Percentiles rank a stretch among this genome's conserved stretches.
Conservation (phyloP, 2,113 vertebrate species). For the Cynopterus brachyotis region DNA sequence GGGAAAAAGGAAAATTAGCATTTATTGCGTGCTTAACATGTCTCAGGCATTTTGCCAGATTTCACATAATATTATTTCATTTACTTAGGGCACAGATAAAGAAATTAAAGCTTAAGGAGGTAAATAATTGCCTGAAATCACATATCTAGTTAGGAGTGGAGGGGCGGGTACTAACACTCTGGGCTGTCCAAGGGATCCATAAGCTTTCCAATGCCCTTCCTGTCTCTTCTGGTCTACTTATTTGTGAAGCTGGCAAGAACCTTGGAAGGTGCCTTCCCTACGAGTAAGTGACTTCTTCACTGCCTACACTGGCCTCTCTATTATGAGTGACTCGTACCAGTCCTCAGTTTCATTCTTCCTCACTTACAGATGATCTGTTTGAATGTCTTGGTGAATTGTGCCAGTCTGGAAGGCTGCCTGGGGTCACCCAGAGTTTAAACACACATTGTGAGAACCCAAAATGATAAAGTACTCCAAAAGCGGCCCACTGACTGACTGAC, state of each 20-base stretch:
- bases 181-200: background rate
- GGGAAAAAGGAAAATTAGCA: slow-evolving; percentile 2
- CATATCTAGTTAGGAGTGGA: background rate
- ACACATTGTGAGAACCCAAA: slow-evolving; percentile 53
- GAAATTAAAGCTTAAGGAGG: background rate
- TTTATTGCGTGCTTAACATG: background rate
- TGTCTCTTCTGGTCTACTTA: background rate
- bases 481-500: background rate
- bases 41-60: slow-evolving; percentile 43
- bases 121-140: background rate
- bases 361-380: slow-evolving; percentile 25
- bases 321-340: background rate
- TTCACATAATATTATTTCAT: slow-evolving; percentile 12
- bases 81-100: slow-evolving; percentile 50
- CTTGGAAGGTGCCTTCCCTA: background rate
- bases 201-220: background rate
- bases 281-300: background rate
- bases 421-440: slow-evolving; percentile 67
- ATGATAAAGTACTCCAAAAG: slow-evolving; percentile 29
- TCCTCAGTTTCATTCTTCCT: background rate
- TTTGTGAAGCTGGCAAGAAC: background rate
- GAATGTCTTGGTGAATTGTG: background rate
- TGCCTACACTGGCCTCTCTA: background rate
- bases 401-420: slow-evolving; percentile 57
- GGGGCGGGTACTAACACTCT: background rate